phyloP scores from a whole-genome alignment of 2,113 vertebrate species.

The Pollachius pollachius region DNA sequence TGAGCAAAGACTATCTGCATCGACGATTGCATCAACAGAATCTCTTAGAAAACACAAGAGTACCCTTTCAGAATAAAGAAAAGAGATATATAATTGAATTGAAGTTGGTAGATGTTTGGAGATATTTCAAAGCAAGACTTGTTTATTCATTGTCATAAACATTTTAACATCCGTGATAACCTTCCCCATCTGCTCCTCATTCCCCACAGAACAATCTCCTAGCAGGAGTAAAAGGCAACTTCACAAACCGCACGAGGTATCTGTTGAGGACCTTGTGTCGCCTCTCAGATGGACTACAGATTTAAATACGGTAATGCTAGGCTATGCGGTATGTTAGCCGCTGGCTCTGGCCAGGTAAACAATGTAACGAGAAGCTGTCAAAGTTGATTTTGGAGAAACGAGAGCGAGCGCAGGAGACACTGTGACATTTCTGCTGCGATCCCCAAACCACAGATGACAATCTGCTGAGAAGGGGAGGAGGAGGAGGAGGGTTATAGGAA shows the following conservation, averaged over 20 bases:
- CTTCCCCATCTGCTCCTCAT: conserved; percentile 66
- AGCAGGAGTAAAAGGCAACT: conserved; percentile 58
- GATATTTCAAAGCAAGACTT: conserved; percentile 56
- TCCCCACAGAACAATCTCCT: conserved; percentile 55
- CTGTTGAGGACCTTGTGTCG: conserved; percentile 43
- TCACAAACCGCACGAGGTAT: conserved; percentile 47
- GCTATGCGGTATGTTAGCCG: conserved; percentile 18
- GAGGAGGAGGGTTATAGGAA: conserved; percentile 23
- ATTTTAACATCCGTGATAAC: conserved; percentile 65
- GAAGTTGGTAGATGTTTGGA: conserved; percentile 37
- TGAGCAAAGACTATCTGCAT: too few species aligned
- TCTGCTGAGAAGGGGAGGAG: conserved; percentile 44
- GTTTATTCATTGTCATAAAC: conserved; percentile 72
- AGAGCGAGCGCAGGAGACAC: conserved; percentile 45
- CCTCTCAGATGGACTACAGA: conserved; percentile 49
- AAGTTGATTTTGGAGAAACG: conserved; percentile 59
- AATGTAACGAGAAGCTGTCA: conserved; percentile 69
- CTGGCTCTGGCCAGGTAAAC: conserved; percentile 66
- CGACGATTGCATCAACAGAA: background rate
- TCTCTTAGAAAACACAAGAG: conserved; percentile 14
- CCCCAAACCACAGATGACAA: conserved; percentile 55
- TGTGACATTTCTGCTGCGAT: conserved; percentile 58
- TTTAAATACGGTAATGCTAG: conserved; percentile 42
- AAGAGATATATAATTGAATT: conserved; percentile 38
- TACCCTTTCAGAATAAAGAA: conserved; percentile 10